phyloP scores from a whole-genome alignment of 2,113 vertebrate species.

The Sakesphorus luctuosus region DNA sequence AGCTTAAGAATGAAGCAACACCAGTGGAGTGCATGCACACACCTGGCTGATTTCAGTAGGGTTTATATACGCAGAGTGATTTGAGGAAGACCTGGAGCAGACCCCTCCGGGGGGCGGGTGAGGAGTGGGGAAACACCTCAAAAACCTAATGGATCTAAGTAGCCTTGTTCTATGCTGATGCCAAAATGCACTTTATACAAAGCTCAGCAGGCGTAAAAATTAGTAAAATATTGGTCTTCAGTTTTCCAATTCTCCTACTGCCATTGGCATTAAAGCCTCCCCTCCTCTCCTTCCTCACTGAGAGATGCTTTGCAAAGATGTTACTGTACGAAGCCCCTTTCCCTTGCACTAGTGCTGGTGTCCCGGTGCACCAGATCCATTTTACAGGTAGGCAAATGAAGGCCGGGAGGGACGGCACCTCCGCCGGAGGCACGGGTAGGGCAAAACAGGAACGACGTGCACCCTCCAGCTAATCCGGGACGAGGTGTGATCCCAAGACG shows the following conservation, averaged over 20 bases:
- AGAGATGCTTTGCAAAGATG: not conserved
- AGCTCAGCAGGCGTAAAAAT: not conserved
- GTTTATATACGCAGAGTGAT: not conserved
- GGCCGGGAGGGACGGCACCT: not conserved
- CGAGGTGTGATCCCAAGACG: not conserved
- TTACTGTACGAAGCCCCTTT: not conserved
- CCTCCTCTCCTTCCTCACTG: not conserved
- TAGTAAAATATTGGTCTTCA: not conserved
- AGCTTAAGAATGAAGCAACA: not conserved
- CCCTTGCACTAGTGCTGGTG: accelerated
- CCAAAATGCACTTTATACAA: not conserved
- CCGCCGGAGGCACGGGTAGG: not conserved
- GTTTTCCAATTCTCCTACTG: not conserved
- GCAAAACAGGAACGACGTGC: not conserved
- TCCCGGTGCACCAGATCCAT: not conserved
- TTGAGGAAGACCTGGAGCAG: not conserved
- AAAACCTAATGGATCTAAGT: not conserved
- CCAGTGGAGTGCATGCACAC: not conserved
- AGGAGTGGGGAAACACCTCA: not conserved
- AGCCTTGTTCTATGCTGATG: not conserved
- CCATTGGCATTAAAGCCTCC: not conserved
- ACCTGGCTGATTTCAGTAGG: not conserved
- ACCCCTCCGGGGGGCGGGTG: too few species aligned
- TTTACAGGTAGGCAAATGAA: not conserved
- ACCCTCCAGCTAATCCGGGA: not conserved